Evolutionary conservation across 2,888 invertebrate genomes (phyloP).

Genomic region (Drosophila greeni): DNA sequence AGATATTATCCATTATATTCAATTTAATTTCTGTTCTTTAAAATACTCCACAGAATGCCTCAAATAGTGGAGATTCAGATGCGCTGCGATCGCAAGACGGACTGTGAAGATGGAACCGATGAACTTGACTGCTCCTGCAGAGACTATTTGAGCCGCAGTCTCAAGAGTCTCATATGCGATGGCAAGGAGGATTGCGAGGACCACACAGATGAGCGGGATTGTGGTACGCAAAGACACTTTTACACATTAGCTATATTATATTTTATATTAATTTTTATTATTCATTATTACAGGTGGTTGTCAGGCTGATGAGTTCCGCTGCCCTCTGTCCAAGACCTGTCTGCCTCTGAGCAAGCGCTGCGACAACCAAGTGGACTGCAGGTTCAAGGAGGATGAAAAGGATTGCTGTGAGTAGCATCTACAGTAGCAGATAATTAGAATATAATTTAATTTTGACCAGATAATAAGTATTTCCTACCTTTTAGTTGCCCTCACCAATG

Average conservation of each 20-base stretch:
- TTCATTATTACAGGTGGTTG: slow-evolving; percentile 81
- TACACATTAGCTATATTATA: too few species aligned
- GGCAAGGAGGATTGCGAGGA: slow-evolving; percentile 87
- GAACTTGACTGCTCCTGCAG: slow-evolving; percentile 86
- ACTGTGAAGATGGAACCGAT: slow-evolving; percentile 91
- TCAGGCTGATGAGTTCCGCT: slow-evolving; percentile 81
- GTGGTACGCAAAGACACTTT: slow-evolving; percentile 80
- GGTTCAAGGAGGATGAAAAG: slow-evolving; percentile 86
- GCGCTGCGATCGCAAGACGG: slow-evolving; percentile 84
- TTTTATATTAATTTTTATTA: too few species aligned
- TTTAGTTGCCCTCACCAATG: slow-evolving; percentile 85
- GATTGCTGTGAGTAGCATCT: slow-evolving; percentile 85
- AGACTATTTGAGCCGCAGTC: slow-evolving; percentile 81
- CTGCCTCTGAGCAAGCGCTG: slow-evolving; percentile 82
- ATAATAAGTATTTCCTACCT: background rate
- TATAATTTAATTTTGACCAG: background rate
- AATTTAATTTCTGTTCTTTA: background rate
- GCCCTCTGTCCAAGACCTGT: slow-evolving; percentile 83
- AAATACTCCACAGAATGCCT: slow-evolving; percentile 80
- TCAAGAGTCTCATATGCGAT: slow-evolving; percentile 85
- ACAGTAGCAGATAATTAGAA: too few species aligned
- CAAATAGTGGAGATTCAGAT: slow-evolving; percentile 82
- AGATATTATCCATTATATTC: background rate
- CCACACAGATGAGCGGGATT: slow-evolving; percentile 86
- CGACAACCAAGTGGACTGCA: slow-evolving; percentile 84